These are phyloP conservation scores for Cyprinella venusta DNA, from an alignment of 2,797 vertebrate genomes.

Conservation along the genomic window DNA sequence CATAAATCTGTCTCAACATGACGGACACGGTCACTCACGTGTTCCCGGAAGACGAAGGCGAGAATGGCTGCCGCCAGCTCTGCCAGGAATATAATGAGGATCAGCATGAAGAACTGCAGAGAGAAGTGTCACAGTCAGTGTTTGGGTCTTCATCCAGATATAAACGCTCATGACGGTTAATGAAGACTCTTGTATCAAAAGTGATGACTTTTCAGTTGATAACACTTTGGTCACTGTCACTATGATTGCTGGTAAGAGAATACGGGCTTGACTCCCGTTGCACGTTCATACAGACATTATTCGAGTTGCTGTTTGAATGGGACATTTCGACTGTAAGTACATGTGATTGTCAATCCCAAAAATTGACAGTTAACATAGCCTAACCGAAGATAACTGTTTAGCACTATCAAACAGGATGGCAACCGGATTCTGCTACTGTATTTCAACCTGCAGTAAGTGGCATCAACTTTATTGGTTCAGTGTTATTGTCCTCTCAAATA, in stretches of 20 bases:
- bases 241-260: neutral
- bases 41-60: slow-evolving; percentile 93
- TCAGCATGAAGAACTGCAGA: slow-evolving; percentile 93
- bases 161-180: no score
- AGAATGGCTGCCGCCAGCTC: slow-evolving; percentile 94
- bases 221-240: neutral
- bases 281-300: neutral
- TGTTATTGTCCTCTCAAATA: neutral
- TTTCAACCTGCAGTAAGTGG: neutral
- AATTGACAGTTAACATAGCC: no score
- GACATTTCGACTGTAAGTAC: neutral
- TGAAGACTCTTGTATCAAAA: no score
- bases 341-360: no score
- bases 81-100: slow-evolving; percentile 94
- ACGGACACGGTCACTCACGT: slow-evolving; percentile 79
- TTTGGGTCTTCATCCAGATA: neutral
- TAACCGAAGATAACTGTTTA: neutral
- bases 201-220: no score
- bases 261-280: neutral
- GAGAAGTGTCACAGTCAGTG: slow-evolving; percentile 2
- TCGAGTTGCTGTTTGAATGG: neutral
- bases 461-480: neutral
- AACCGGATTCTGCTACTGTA: neutral
- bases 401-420: neutral
- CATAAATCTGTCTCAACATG: neutral